A percentile compares a stretch with the other conserved stretches of the same genome.
Evolutionary conservation across 2,113 vertebrate species (phyloP).

Genomic region (Cyphomyrus discorhynchus): DNA sequence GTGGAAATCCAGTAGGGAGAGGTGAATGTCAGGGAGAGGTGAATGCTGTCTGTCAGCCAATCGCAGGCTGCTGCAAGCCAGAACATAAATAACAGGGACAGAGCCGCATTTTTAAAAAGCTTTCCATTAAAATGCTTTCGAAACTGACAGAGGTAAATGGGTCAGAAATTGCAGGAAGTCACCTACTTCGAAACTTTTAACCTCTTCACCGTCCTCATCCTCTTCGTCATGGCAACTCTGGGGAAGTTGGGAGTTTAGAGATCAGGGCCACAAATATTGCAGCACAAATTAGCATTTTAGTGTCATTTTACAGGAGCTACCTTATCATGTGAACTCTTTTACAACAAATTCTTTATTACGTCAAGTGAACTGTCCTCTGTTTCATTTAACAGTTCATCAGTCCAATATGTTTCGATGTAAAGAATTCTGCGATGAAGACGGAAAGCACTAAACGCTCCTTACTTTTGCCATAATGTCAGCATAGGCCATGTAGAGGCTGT

Average conservation of each 20-base stretch:
- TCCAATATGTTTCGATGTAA: not conserved
- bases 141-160: not conserved
- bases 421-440: not conserved
- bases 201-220: slow-evolving; percentile 87
- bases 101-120: slow-evolving; percentile 9
- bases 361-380: not conserved
- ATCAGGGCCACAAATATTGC: not conserved
- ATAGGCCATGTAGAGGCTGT: slow-evolving; percentile 93
- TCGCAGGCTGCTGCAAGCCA: slow-evolving; percentile 5
- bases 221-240: slow-evolving; percentile 96
- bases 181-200: slow-evolving; percentile 95
- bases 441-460: slow-evolving; percentile 21
- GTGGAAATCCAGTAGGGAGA: not conserved
- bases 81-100: not conserved
- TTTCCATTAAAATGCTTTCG: slow-evolving; percentile 3
- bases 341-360: not conserved
- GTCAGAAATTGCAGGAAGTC: not conserved
- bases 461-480: slow-evolving; percentile 98
- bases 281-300: not conserved
- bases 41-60: not conserved
- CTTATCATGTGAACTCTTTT: not conserved
- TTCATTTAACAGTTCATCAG: not conserved
- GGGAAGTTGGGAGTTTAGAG: slow-evolving; percentile 25
- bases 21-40: not conserved
- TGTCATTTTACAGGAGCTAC: not conserved